These are phyloP conservation scores for Pseudotriccus pelzelni DNA, from an alignment of 2,797 vertebrate species.

Conservation along the genomic window DNA sequence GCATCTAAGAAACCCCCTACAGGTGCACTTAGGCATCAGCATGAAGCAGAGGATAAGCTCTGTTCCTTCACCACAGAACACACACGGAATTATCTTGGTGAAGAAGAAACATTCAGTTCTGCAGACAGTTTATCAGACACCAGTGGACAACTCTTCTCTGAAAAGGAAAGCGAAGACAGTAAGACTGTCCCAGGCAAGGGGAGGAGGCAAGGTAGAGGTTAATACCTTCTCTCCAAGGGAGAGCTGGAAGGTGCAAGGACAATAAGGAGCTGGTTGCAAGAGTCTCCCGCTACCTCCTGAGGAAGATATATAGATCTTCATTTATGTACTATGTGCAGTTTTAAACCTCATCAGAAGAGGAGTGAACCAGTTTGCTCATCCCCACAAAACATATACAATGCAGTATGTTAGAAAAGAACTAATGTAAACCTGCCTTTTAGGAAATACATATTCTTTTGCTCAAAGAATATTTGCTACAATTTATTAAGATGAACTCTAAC, in stretches of 20 bases:
- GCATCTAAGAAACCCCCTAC: not conserved
- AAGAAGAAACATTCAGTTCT: not conserved
- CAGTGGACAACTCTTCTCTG: not conserved
- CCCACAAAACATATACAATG: not conserved
- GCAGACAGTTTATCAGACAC: not conserved
- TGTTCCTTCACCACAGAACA: not conserved
- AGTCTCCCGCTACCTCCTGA: not conserved
- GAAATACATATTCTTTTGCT: not conserved
- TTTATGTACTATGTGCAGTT: not conserved
- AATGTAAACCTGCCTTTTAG: not conserved
- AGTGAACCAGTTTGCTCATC: not conserved
- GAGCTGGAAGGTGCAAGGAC: not conserved
- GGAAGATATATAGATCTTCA: not conserved
- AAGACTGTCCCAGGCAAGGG: not conserved
- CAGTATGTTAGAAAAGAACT: not conserved
- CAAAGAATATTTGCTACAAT: not conserved
- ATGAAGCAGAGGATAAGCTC: not conserved
- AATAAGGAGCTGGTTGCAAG: not conserved
- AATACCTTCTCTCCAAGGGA: not conserved
- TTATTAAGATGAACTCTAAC: not conserved
- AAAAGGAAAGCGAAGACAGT: not conserved
- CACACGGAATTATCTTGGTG: not conserved
- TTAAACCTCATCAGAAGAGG: not conserved
- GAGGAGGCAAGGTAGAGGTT: not conserved
- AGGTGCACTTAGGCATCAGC: not conserved